Evolutionary conservation across 2,888 invertebrate genomes (phyloP), one percentile per base, ranked within the genome.

Genomic region (Drosophila koepferae): DNA sequence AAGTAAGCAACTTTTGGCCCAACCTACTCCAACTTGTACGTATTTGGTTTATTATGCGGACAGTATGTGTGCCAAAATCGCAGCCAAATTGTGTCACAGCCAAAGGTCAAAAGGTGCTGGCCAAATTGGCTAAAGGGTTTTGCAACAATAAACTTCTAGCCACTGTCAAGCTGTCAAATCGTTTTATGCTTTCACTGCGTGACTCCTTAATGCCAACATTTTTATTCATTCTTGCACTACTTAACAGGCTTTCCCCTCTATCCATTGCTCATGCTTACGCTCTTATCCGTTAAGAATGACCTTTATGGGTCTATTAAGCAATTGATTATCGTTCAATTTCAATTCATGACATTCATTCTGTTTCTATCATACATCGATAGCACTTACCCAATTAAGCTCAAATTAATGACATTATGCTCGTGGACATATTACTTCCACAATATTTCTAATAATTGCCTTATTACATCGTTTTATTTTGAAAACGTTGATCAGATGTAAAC

Each of bases 101-200:
- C 51, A 73, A 80, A 77, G 81, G 69, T 70, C 69, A 72, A 51
- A 65, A 61, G 40, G 44, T 54, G 28, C 7, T 48, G 16, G 38
- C 44, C 55, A 51, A 75, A 54, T 53, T 48, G 56, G n/a, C 28
- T 23, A 48, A 70, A 70, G 63, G 60, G 80, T 64, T 63, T 51
- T 0, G 38, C 36, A 14, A 60, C 54, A 46, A 55, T 34, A 48
- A 53, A 41, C 41, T 66, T 34, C 41, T 40, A 55, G 41, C 60
- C 53, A 48, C 61, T 53, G 59, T 53, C 53, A 66, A 69, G 63
- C 69, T 72, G 62, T 73, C 69, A 63, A 69, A 72, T 43, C 44
- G 48, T 66, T 76, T 66, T 56, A 48, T 49, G 63, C 40, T 34
- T 58, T 28, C 40, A 23, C 54, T 51, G 28, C 46, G 55, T 31